Percentiles rank a stretch among this genome's conserved stretches.
phyloP scores from a whole-genome alignment of 1,140 invertebrate species.

The Procambarus clarkii region DNA sequence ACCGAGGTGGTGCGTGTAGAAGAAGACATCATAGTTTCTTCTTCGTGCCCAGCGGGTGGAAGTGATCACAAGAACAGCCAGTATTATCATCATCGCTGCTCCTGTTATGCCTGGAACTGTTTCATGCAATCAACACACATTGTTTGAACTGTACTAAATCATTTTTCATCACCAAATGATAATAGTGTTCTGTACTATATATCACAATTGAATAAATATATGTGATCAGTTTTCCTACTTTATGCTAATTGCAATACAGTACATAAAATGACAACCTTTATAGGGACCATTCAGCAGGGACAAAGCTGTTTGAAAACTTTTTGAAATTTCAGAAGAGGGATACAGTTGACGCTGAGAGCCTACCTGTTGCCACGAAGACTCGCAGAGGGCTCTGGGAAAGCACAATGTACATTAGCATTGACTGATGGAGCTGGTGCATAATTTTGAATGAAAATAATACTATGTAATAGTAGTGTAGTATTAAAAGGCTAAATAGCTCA shows the following conservation, averaged over 20 bases:
- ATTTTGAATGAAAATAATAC: too few relatives aligned
- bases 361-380: constrained; percentile 31
- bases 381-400: constrained; percentile 14
- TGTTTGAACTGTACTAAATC: too few relatives aligned
- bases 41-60: constrained; percentile 36
- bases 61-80: constrained; percentile 6
- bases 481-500: too few relatives aligned
- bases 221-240: too few relatives aligned
- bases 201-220: too few relatives aligned
- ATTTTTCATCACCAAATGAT: too few relatives aligned
- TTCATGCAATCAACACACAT: too few relatives aligned
- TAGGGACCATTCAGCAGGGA: too few relatives aligned
- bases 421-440: not conserved
- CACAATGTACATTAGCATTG: not conserved
- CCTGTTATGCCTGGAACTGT: constrained; percentile 53
- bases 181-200: too few relatives aligned
- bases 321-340: not conserved
- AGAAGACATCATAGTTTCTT: constrained; percentile 38
- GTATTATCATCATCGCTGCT: constrained; percentile 24
- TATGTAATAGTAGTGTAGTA: too few relatives aligned
- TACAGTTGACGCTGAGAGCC: not conserved
- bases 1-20: constrained; percentile 51
- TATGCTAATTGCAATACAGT: too few relatives aligned
- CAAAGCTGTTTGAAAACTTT: not conserved
- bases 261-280: too few relatives aligned